Evolutionary conservation across 2,797 vertebrate genomes (phyloP).

Genomic region (Notamacropus eugenii): DNA sequence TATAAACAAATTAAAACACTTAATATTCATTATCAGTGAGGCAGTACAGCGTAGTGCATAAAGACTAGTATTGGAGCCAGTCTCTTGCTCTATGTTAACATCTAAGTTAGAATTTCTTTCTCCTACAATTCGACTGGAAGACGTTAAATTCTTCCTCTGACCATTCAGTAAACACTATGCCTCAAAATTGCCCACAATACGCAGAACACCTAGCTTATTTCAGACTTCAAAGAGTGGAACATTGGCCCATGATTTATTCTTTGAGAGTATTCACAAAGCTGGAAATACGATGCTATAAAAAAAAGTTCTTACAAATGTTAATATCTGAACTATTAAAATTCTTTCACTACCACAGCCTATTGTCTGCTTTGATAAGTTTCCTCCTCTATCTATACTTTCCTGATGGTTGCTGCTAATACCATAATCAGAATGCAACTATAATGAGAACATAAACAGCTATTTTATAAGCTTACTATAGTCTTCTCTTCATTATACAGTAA

Average conservation of each 20-base stretch:
- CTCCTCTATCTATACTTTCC: neutral
- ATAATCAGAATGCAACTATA: constrained; percentile 12
- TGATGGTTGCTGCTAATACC: constrained; percentile 30
- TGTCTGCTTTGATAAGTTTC: constrained; percentile 6
- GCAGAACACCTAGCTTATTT: neutral
- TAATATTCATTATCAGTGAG: neutral
- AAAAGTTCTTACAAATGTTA: constrained; percentile 9
- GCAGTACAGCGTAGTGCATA: neutral
- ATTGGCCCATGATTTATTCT: constrained; percentile 5
- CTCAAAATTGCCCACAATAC: constrained; percentile 36
- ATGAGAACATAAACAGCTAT: constrained; percentile 24
- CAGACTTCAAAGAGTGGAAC: constrained; percentile 3
- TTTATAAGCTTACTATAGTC: constrained; percentile 27
- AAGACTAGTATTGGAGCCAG: neutral
- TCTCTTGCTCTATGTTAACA: neutral
- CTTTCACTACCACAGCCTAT: neutral
- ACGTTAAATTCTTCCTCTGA: neutral
- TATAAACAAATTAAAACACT: neutral
- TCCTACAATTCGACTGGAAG: neutral
- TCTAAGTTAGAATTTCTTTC: neutral
- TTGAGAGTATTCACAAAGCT: constrained; percentile 1
- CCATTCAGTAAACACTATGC: neutral
- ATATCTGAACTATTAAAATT: neutral
- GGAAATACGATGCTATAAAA: neutral
- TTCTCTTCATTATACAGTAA: constrained; percentile 56